Base-by-base conservation (phyloP, 2,113 vertebrate genomes). In the Oncorhynchus mykiss region DNA sequence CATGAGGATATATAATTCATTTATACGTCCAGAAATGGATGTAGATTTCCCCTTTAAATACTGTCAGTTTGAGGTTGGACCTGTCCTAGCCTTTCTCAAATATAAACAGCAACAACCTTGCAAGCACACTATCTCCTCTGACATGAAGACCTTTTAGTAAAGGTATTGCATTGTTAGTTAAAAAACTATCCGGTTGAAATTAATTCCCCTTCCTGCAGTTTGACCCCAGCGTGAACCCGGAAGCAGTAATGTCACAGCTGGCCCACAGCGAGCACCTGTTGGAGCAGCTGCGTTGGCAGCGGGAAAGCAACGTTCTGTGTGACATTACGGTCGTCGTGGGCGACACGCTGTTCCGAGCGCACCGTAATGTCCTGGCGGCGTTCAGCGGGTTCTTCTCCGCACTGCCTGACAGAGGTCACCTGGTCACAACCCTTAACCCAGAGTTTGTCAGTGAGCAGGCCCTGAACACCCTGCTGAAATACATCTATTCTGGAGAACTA, bases 321-420 rank as follows among this genome's bases (percentile, higher is more conserved):
- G 96, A 96, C 90, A 95, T 94, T 83, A 96, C 95, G 0, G 81
- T 96, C 24, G 89, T 94, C 3, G 94, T 96, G 20, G 95, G 95
- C 0, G 93, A 95, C 67, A 89, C 90, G 80, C 93, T 92, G 51
- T 96, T 95, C 88, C 93, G 91, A 77, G 95, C 94, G 18, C 70
- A 71, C 51, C 49, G 70, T 8, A 71, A 71, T 25, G 70, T 71
- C 9, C 31, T 71, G 70, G 70, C 70, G 6, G 70, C 70, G 14
- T 71, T 71, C 25, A 71, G 70, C 25, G 13, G 54, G 13, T 71
- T 27, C 51, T 71, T 71, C 49, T 57, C n/a, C 51, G 18, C 70
- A 45, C 24, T 20, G 70, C 14, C 70, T 9, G 49, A 59, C 49
- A 54, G 13, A 20, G 70, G 24, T 29, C 49, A 57, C 25, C n/a